Percentiles rank a stretch among this genome's conserved stretches.
Evolutionary conservation across 2,888 invertebrate species (phyloP).

Genomic region (Marasmarcha lunaedactyla): DNA sequence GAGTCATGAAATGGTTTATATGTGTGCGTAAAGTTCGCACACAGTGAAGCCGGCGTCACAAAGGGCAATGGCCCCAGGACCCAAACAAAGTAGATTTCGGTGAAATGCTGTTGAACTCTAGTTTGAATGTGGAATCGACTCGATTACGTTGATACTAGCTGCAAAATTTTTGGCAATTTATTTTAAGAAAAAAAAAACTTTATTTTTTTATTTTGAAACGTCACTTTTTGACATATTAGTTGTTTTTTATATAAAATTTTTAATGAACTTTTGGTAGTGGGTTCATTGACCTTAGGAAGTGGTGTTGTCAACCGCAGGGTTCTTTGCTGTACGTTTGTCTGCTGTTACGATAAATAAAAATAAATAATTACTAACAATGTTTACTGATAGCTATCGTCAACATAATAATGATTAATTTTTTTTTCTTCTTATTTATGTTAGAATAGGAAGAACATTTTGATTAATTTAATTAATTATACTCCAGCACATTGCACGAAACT

Average conservation of each 20-base stretch:
- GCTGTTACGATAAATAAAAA: neutral
- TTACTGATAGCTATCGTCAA: too few species aligned
- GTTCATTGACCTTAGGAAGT: slow-evolving; percentile 55
- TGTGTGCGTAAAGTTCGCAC: slow-evolving; percentile 35
- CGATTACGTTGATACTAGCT: slow-evolving; percentile 34
- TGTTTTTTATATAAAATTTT: too few species aligned
- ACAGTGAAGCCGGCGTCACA: slow-evolving; percentile 51
- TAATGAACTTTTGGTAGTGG: too few species aligned
- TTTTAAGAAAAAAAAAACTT: slow-evolving; percentile 20
- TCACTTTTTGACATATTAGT: too few species aligned
- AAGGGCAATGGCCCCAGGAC: slow-evolving; percentile 60
- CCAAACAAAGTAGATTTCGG: slow-evolving; percentile 70
- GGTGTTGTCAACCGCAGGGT: slow-evolving; percentile 14
- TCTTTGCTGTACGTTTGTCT: neutral
- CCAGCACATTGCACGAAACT: too few species aligned
- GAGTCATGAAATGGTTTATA: slow-evolving; percentile 37
- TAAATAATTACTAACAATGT: neutral
- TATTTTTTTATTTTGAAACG: slow-evolving; percentile 15
- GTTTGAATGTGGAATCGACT: slow-evolving; percentile 51
- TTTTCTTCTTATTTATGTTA: too few species aligned
- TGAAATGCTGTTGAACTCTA: slow-evolving; percentile 68
- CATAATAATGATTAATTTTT: too few species aligned
- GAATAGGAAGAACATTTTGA: too few species aligned
- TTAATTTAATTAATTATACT: too few species aligned
- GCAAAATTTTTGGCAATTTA: slow-evolving; percentile 39